phyloP scores from a whole-genome alignment of 2,888 invertebrate genomes.

The Nesidiocoris tenuis region DNA sequence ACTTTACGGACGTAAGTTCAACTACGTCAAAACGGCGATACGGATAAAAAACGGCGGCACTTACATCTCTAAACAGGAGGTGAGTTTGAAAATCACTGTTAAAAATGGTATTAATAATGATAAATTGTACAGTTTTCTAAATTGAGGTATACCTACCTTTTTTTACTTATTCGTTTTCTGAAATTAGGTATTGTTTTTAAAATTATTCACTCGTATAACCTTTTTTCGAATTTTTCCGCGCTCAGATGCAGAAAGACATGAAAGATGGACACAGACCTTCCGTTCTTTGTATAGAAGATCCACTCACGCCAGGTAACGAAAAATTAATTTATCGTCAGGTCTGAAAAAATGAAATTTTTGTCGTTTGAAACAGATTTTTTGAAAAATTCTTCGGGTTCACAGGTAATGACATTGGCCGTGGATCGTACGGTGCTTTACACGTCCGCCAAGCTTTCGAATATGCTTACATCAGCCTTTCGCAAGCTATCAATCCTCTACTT shows the following conservation, averaged over 20 bases:
- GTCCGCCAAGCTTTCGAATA: slow-evolving; percentile 94
- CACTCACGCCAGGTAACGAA: slow-evolving; percentile 81
- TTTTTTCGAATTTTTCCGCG: too few species aligned
- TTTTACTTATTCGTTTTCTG: too few species aligned
- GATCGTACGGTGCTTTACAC: slow-evolving; percentile 90
- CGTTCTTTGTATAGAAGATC: slow-evolving; percentile 95
- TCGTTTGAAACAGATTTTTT: too few species aligned
- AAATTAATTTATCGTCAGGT: too few species aligned
- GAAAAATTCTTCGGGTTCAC: too few species aligned
- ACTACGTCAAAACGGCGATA: slow-evolving; percentile 92
- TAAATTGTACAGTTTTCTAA: too few species aligned
- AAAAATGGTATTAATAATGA: too few species aligned
- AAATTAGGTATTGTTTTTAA: too few species aligned
- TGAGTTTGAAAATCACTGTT: too few species aligned
- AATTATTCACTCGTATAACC: too few species aligned
- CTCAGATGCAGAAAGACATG: slow-evolving; percentile 84
- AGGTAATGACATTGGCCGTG: slow-evolving; percentile 91
- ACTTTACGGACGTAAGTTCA: slow-evolving; percentile 93
- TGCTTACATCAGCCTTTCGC: slow-evolving; percentile 82
- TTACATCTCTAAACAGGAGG: slow-evolving; percentile 90
- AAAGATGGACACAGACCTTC: slow-evolving; percentile 91
- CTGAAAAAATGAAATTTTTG: too few species aligned
- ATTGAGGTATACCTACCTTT: too few species aligned
- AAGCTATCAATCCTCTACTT: slow-evolving; percentile 65
- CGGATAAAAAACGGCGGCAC: slow-evolving; percentile 89